Evolutionary conservation across 2,113 vertebrate genomes (phyloP).

Genomic region (Synodontis membranacea): DNA sequence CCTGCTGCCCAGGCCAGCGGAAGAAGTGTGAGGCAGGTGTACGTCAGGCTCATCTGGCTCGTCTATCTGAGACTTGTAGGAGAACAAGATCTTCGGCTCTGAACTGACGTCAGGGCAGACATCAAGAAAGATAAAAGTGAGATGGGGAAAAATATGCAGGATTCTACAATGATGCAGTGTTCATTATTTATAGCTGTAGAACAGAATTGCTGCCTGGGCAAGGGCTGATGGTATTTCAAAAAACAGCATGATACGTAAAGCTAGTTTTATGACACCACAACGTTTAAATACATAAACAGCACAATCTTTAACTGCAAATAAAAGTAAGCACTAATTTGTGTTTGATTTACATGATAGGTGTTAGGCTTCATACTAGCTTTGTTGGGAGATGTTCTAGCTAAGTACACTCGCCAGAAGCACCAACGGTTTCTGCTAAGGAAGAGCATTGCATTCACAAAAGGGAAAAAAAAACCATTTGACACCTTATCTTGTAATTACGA

Average conservation of each 20-base stretch:
- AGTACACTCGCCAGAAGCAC: not conserved
- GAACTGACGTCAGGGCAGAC: slow-evolving; percentile 71
- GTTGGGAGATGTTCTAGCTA: not conserved
- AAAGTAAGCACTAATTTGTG: not conserved
- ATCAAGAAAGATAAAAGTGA: not conserved
- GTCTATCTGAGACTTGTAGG: slow-evolving; percentile 97
- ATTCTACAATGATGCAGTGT: too few species aligned
- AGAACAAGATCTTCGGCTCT: slow-evolving; percentile 98
- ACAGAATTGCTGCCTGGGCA: not conserved
- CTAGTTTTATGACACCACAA: not conserved
- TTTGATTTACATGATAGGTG: not conserved
- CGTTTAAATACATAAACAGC: not conserved
- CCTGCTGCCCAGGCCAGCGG: slow-evolving; percentile 79
- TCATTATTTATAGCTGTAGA: not conserved
- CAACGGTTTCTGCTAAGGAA: not conserved
- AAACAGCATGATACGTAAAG: not conserved
- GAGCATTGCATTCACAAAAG: too few species aligned
- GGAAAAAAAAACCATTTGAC: too few species aligned
- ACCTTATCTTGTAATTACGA: too few species aligned
- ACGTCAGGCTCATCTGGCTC: slow-evolving; percentile 91
- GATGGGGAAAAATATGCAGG: not conserved
- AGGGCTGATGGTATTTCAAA: not conserved
- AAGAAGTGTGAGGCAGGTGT: slow-evolving; percentile 89
- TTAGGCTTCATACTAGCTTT: not conserved
- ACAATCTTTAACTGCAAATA: not conserved